phyloP scores from a whole-genome alignment of 2,797 vertebrate genomes.

The Triplophysa bombifrons region DNA sequence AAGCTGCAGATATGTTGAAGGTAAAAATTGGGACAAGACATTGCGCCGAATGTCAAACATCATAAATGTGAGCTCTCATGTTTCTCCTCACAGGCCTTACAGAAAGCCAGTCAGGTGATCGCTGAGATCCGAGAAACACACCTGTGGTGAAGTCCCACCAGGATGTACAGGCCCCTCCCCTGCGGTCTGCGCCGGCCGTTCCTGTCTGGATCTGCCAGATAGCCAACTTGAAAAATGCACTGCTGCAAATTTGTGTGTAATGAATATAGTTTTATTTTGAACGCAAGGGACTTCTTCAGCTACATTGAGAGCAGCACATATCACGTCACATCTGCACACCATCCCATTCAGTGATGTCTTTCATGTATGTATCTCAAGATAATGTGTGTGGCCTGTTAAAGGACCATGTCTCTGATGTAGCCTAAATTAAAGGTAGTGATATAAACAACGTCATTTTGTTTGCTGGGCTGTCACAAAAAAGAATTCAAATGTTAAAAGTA shows the following conservation, averaged over 20 bases:
- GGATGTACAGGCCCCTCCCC: slow-evolving; percentile 46
- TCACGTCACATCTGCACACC: slow-evolving; percentile 55
- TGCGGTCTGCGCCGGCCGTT: slow-evolving; percentile 36
- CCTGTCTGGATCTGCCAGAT: slow-evolving; percentile 62
- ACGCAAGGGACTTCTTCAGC: slow-evolving; percentile 77
- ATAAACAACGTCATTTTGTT: slow-evolving; percentile 31
- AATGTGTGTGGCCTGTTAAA: slow-evolving; percentile 76
- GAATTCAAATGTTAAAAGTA: slow-evolving; percentile 17
- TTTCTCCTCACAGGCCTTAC: slow-evolving; percentile 83
- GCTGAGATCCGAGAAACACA: slow-evolving; percentile 98
- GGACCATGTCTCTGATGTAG: slow-evolving; percentile 73
- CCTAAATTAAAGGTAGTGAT: slow-evolving; percentile 70
- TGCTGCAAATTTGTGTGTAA: slow-evolving; percentile 74
- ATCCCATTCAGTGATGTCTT: slow-evolving; percentile 67
- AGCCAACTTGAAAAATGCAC: slow-evolving; percentile 74
- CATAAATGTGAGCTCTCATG: neutral
- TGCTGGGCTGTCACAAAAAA: neutral
- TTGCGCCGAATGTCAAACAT: neutral
- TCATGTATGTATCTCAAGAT: slow-evolving; percentile 68
- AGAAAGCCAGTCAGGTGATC: slow-evolving; percentile 97
- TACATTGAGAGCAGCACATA: slow-evolving; percentile 63
- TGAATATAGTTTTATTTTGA: slow-evolving; percentile 76
- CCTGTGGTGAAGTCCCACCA: slow-evolving; percentile 86
- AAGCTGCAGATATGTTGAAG: slow-evolving; percentile 97
- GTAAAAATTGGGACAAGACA: slow-evolving; percentile 65